These are phyloP conservation scores for Oceanites oceanicus DNA, from an alignment of 2,113 vertebrate genomes.

Conservation along the genomic window DNA sequence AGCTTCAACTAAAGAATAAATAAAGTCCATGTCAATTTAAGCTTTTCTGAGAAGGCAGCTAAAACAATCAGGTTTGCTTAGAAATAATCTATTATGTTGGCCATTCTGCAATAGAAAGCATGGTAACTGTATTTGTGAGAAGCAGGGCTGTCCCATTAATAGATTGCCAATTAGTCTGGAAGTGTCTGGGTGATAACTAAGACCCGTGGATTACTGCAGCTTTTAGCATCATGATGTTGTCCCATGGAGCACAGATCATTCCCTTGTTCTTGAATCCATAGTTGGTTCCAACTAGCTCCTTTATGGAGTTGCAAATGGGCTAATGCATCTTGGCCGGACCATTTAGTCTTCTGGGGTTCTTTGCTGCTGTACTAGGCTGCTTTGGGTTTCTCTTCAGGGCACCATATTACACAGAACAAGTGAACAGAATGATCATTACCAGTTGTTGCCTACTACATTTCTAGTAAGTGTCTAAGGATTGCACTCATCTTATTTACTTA, in stretches of 20 bases:
- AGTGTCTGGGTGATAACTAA: not conserved
- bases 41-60: not conserved
- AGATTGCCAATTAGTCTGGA: not conserved
- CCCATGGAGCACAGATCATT: not conserved
- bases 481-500: not conserved
- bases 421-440: not conserved
- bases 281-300: not conserved
- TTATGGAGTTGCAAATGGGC: not conserved
- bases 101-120: not conserved
- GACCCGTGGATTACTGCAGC: not conserved
- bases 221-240: not conserved
- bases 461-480: not conserved
- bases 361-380: not conserved
- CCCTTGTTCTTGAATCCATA: not conserved
- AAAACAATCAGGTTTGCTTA: not conserved
- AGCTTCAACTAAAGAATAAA: not conserved
- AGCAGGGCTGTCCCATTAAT: not conserved
- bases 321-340: not conserved
- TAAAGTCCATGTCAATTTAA: not conserved
- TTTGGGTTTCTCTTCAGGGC: not conserved
- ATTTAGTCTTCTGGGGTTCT: not conserved
- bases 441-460: slow-evolving; percentile 7
- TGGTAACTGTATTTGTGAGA: not conserved
- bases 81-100: not conserved
- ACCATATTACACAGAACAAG: not conserved